These are phyloP conservation scores for Cryptoprocta ferox DNA, from an alignment of 2,797 vertebrate species.

Conservation along the genomic window DNA sequence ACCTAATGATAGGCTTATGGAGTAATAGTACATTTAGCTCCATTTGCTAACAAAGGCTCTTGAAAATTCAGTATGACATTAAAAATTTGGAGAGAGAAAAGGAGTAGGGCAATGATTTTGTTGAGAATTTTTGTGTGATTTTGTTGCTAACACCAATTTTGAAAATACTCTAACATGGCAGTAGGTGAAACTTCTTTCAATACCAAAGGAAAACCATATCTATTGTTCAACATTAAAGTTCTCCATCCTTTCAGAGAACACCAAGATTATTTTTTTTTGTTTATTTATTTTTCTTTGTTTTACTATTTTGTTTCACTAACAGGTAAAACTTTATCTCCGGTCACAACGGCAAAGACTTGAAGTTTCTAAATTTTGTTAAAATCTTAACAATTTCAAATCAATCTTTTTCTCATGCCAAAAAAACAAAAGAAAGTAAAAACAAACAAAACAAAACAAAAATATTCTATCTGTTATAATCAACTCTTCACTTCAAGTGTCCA, in stretches of 20 bases:
- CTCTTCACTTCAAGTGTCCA: neutral
- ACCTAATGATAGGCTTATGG: neutral
- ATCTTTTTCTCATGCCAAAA: neutral
- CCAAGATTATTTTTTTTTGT: neutral
- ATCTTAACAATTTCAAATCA: neutral
- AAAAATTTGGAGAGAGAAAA: neutral
- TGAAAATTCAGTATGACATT: neutral
- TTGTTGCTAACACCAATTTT: neutral
- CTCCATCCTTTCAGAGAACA: neutral
- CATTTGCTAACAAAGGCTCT: neutral
- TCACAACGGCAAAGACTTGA: neutral
- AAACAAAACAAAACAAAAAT: neutral
- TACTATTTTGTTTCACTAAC: neutral
- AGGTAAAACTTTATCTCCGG: neutral
- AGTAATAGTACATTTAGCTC: neutral
- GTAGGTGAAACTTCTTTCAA: neutral
- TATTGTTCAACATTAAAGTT: neutral
- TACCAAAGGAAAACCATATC: neutral
- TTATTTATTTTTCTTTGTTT: neutral
- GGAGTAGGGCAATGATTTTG: neutral
- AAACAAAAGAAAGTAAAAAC: too few species aligned
- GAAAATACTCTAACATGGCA: neutral
- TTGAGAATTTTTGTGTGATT: neutral
- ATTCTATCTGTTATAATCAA: neutral
- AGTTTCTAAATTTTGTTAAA: neutral